Conservation (phyloP, 2,797 vertebrate genomes). For the Pelodytes ibericus region DNA sequence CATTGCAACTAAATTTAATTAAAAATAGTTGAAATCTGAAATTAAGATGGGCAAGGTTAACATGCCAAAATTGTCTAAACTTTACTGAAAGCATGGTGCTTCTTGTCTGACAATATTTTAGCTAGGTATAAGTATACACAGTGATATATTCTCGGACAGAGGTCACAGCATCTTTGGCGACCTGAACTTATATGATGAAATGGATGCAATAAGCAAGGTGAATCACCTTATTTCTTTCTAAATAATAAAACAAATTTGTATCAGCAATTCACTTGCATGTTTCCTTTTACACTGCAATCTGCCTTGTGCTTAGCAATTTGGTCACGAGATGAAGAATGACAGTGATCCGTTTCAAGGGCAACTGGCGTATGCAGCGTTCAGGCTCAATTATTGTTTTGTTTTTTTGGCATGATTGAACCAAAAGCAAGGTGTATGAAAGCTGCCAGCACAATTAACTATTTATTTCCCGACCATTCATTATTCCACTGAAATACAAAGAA, state of each 20-base stretch:
- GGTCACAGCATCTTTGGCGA: background rate
- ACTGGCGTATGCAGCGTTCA: background rate
- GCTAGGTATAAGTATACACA: too few relatives aligned
- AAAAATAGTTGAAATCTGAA: too few relatives aligned
- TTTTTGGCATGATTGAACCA: background rate
- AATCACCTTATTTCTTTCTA: background rate
- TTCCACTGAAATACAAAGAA: too few relatives aligned
- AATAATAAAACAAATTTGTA: background rate
- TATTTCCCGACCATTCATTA: too few relatives aligned
- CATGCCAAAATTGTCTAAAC: too few relatives aligned
- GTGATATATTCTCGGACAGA: too few relatives aligned
- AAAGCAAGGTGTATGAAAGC: background rate
- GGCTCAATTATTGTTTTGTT: background rate
- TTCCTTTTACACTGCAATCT: background rate
- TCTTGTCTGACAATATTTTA: too few relatives aligned
- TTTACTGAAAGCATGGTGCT: too few relatives aligned
- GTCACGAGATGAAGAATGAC: constrained; percentile 1
- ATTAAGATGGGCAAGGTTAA: too few relatives aligned
- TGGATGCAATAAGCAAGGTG: background rate
- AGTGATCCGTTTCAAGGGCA: constrained; percentile 6
- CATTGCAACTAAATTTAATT: too few relatives aligned
- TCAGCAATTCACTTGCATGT: background rate
- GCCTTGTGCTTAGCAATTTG: background rate
- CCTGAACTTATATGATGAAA: background rate
- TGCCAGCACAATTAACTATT: background rate